Evolutionary conservation across 2,113 vertebrate genomes (phyloP).

Genomic region (Caloenas nicobarica): DNA sequence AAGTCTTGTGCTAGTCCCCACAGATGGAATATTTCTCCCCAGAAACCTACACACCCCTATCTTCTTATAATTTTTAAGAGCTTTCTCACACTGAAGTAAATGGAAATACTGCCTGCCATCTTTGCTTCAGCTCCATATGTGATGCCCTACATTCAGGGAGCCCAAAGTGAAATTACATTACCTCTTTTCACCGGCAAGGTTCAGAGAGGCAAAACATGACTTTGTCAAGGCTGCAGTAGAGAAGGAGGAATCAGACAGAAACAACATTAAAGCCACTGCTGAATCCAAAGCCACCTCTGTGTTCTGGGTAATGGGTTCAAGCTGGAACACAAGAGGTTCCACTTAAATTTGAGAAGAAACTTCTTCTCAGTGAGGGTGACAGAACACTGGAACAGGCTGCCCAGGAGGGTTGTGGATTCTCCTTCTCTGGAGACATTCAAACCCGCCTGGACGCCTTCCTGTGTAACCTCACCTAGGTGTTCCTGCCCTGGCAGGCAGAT

Average conservation of each 20-base stretch:
- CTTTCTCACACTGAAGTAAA: not conserved
- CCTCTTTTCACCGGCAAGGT: not conserved
- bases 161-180: not conserved
- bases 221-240: not conserved
- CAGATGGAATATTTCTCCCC: not conserved
- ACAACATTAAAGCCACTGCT: not conserved
- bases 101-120: not conserved
- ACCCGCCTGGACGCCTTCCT: too few relatives aligned
- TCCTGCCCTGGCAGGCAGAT: too few relatives aligned
- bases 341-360: too few relatives aligned
- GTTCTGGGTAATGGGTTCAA: too few relatives aligned
- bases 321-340: too few relatives aligned
- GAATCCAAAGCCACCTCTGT: not conserved
- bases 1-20: not conserved
- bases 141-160: constrained; percentile 9
- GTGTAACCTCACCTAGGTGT: too few relatives aligned
- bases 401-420: too few relatives aligned
- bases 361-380: too few relatives aligned
- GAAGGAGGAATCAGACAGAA: not conserved
- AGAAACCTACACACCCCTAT: not conserved
- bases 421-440: too few relatives aligned
- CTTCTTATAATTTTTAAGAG: not conserved
- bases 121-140: not conserved
- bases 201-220: not conserved
- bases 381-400: too few relatives aligned